Evolutionary conservation across 1,140 invertebrate genomes (phyloP).

Genomic region (Apis florea): DNA sequence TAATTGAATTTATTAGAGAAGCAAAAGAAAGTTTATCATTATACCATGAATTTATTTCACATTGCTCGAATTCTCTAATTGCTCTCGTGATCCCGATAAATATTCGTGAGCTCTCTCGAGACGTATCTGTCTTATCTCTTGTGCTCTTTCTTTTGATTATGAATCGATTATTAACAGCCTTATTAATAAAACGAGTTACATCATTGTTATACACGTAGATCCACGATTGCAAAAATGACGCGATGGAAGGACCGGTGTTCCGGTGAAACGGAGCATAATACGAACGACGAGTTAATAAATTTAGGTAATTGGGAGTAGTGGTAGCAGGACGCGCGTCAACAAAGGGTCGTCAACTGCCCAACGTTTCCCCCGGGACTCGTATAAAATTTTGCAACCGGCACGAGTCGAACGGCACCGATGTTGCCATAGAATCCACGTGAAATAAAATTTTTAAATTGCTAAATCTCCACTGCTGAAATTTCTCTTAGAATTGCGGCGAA

Average conservation of each 20-base stretch:
- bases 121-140: too few relatives aligned
- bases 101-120: too few relatives aligned
- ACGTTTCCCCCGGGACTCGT: neutral
- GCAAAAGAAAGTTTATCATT: too few relatives aligned
- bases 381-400: neutral
- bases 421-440: neutral
- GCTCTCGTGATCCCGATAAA: too few relatives aligned
- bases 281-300: neutral
- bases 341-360: neutral
- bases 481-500: neutral
- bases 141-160: too few relatives aligned
- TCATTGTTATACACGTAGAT: neutral
- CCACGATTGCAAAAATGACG: neutral
- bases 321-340: neutral
- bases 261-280: neutral
- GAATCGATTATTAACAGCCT: too few relatives aligned
- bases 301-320: neutral
- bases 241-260: neutral
- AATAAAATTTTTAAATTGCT: neutral
- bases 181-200: too few relatives aligned
- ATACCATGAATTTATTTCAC: too few relatives aligned
- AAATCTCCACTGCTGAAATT: neutral
- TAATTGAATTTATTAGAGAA: too few relatives aligned
- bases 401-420: neutral
- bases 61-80: too few relatives aligned